A percentile compares a stretch with the other conserved stretches of the same genome.
These are phyloP conservation scores for Regulus satrapa DNA, from an alignment of 2,113 vertebrate genomes.

Conservation along the genomic window DNA sequence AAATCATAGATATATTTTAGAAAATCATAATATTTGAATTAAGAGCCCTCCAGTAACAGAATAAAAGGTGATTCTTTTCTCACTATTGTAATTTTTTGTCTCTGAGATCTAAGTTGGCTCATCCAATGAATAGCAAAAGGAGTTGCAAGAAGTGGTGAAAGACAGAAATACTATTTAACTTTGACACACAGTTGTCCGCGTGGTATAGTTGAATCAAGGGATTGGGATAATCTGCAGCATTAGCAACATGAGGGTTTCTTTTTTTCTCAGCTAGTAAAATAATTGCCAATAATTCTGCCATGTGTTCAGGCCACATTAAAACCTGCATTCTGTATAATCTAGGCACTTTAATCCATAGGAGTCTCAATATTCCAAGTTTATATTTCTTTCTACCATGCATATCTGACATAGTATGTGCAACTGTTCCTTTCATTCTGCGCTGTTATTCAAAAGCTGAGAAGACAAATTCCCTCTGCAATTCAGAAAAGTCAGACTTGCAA, in stretches of 20 bases:
- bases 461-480: background rate
- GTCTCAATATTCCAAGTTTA: background rate
- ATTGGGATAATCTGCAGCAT: background rate
- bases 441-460: background rate
- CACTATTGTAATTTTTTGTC: background rate
- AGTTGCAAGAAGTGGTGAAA: background rate
- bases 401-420: background rate
- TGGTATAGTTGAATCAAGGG: background rate
- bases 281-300: background rate
- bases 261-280: background rate
- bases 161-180: background rate
- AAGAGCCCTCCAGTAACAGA: background rate
- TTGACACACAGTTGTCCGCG: background rate
- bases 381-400: background rate
- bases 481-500: conserved; percentile 8
- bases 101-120: background rate
- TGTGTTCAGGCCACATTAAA: background rate
- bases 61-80: background rate
- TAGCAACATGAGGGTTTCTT: background rate
- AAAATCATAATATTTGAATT: background rate
- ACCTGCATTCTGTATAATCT: background rate
- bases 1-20: background rate
- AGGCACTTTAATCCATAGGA: background rate
- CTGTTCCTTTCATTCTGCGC: background rate
- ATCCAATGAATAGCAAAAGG: background rate